Percentiles rank a stretch among this genome's conserved stretches.
Conservation (phyloP, 2,113 vertebrate species). For the Phrynocephalus versicolor region DNA sequence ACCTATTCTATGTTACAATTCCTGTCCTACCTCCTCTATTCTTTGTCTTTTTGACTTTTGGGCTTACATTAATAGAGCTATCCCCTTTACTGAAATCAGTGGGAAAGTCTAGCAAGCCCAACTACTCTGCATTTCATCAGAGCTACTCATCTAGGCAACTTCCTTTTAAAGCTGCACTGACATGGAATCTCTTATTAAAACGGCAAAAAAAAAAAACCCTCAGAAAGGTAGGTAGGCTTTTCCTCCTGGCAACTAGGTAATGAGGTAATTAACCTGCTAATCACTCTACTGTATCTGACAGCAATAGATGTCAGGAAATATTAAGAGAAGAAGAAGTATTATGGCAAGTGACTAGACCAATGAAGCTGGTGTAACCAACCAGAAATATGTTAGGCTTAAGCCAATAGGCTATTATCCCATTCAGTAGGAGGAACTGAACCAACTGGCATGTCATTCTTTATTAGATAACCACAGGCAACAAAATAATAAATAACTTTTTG, state of each 20-base stretch:
- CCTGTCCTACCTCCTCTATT: too few relatives aligned
- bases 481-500: background rate
- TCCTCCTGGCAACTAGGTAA: background rate
- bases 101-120: background rate
- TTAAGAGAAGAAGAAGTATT: background rate
- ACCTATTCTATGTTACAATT: too few relatives aligned
- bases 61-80: background rate
- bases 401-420: slow-evolving; percentile 11
- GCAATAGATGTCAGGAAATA: slow-evolving; percentile 1
- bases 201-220: background rate
- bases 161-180: too few relatives aligned
- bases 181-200: background rate
- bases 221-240: background rate
- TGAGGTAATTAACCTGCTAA: background rate
- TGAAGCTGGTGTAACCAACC: background rate
- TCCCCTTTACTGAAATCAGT: too few relatives aligned
- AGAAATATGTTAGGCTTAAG: background rate
- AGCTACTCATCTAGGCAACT: background rate
- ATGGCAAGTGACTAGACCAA: background rate
- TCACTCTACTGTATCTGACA: background rate
- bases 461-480: background rate
- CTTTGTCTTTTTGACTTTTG: too few relatives aligned
- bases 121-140: background rate
- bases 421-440: background rate
- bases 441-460: background rate